Conservation (phyloP, 2,797 vertebrate genomes). For the Melopsittacus undulatus region DNA sequence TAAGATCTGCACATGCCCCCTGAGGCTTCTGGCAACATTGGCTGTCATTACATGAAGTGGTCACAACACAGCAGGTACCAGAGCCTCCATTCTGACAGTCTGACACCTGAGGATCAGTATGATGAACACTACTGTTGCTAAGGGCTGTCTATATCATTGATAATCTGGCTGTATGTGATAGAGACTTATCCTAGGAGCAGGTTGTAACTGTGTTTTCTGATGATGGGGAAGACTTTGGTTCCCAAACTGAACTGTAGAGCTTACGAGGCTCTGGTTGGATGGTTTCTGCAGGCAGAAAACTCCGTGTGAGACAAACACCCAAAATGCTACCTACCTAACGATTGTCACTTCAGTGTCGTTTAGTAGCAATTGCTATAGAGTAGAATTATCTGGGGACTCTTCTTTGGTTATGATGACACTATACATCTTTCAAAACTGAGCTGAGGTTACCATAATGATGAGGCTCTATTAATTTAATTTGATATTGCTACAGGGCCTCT, state of each 20-base stretch:
- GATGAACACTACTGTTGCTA: not conserved
- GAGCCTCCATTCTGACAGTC: not conserved
- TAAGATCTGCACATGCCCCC: rapidly evolving
- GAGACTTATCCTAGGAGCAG: not conserved
- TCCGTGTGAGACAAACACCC: not conserved
- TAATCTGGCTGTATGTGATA: not conserved
- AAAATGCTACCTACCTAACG: not conserved
- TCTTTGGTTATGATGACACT: not conserved
- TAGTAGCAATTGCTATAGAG: not conserved
- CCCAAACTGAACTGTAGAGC: not conserved
- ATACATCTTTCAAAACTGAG: not conserved
- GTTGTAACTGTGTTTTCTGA: not conserved
- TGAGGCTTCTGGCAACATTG: rapidly evolving
- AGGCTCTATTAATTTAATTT: slow-evolving; percentile 18
- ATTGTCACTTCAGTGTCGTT: not conserved
- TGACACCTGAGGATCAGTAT: not conserved
- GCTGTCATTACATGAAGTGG: rapidly evolving
- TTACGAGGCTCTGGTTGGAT: not conserved
- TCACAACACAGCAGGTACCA: not conserved
- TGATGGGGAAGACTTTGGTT: not conserved
- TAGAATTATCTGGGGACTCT: not conserved
- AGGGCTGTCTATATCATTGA: not conserved
- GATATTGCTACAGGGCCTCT: slow-evolving; percentile 23
- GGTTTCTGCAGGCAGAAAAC: not conserved
- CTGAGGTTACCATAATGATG: not conserved